These are phyloP conservation scores for Scytalopus superciliaris DNA, from an alignment of 2,113 vertebrate genomes.

Conservation along the genomic window DNA sequence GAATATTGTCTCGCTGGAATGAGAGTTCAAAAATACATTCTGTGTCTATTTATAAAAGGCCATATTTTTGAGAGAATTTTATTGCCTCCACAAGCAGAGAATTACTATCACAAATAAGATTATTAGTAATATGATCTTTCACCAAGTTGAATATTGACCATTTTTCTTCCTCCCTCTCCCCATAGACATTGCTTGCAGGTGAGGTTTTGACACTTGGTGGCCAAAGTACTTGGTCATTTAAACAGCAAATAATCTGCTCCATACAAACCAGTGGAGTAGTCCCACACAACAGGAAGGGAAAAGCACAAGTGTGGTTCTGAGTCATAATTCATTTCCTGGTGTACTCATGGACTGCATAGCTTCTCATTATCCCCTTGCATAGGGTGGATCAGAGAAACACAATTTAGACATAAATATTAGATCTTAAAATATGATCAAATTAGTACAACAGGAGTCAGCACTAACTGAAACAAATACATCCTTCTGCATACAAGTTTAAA, in stretches of 20 bases:
- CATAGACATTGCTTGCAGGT: neutral
- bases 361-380: neutral
- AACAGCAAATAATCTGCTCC: neutral
- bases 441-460: neutral
- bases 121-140: neutral
- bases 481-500: neutral
- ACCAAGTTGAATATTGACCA: neutral
- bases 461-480: neutral
- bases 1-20: neutral
- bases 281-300: neutral
- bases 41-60: neutral
- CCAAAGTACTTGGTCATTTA: neutral
- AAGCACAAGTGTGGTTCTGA: neutral
- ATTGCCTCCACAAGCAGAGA: neutral
- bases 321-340: neutral
- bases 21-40: neutral
- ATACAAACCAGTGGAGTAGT: neutral
- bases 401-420: neutral
- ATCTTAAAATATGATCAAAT: neutral
- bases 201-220: neutral
- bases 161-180: neutral
- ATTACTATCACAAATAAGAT: neutral
- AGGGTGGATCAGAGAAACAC: neutral
- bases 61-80: neutral
- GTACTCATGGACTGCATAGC: neutral